These are phyloP conservation scores for Garra rufa DNA, from an alignment of 2,113 vertebrate species.

Conservation along the genomic window DNA sequence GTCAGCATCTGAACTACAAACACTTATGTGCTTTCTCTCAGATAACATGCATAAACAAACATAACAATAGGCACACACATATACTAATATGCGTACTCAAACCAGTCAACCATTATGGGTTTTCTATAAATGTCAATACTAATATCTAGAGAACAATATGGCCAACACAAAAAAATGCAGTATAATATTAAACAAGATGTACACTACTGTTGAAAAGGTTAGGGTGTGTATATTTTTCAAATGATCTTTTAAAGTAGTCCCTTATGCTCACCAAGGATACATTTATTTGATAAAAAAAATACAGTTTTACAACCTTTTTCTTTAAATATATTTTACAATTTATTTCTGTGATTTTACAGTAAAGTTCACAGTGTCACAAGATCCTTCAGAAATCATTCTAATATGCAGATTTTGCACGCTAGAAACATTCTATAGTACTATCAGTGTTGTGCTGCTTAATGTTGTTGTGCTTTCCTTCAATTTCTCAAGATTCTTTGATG, in stretches of 20 bases:
- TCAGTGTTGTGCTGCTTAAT: background rate
- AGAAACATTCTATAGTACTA: background rate
- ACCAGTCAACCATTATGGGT: background rate
- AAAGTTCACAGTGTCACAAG: background rate
- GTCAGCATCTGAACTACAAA: conserved; percentile 55
- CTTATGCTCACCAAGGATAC: too few relatives aligned
- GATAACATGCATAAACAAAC: background rate
- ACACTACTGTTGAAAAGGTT: too few relatives aligned
- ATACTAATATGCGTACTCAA: background rate
- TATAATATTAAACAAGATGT: too few relatives aligned
- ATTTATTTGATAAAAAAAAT: too few relatives aligned
- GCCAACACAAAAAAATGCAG: background rate
- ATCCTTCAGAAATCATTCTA: background rate
- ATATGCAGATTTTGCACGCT: background rate
- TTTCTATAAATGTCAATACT: too few relatives aligned
- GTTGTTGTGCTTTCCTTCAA: background rate
- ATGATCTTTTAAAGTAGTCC: too few relatives aligned
- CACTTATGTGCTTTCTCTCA: background rate
- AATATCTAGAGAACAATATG: background rate
- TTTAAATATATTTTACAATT: background rate
- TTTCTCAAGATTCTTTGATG: too few relatives aligned
- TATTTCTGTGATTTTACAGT: background rate
- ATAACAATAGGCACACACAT: background rate
- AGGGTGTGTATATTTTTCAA: too few relatives aligned
- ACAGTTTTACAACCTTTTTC: too few relatives aligned